Conservation (phyloP, 2,113 vertebrate species). For the Apistogramma diplotaenia region DNA sequence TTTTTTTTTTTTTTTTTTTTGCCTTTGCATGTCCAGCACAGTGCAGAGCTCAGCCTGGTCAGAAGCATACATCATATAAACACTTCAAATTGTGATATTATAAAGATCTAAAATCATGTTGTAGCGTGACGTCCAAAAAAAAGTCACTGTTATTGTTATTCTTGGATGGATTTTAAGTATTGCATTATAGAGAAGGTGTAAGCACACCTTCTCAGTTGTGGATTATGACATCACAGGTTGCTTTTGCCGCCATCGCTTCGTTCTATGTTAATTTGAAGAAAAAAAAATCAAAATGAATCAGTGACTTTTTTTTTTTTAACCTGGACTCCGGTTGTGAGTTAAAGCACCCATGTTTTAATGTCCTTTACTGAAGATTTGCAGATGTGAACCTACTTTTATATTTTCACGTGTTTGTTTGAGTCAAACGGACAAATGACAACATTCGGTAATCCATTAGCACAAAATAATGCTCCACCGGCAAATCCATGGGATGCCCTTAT, state of each 20-base stretch:
- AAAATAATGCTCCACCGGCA: background rate
- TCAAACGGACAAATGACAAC: background rate
- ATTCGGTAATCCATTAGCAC: slow-evolving; percentile 13
- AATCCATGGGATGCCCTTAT: slow-evolving; percentile 24
- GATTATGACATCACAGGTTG: no score
- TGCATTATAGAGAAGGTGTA: background rate
- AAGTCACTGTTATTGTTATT: background rate
- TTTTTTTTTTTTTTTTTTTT: slow-evolving; percentile 28
- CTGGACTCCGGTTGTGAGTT: background rate
- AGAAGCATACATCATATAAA: slow-evolving; percentile 20
- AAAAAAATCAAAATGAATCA: background rate
- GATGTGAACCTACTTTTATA: background rate
- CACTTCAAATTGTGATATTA: background rate
- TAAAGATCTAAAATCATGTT: background rate
- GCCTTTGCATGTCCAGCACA: slow-evolving; percentile 53
- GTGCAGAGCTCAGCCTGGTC: slow-evolving; percentile 15
- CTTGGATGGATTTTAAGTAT: slow-evolving; percentile 1
- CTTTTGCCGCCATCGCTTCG: no score
- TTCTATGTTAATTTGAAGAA: background rate
- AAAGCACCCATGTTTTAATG: background rate
- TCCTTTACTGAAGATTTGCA: background rate
- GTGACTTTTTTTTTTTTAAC: background rate
- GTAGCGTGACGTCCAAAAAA: background rate
- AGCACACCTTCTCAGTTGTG: no score
- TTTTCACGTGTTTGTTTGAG: background rate